Conservation (phyloP, 2,113 vertebrate species). For the Zosterops pallidus region DNA sequence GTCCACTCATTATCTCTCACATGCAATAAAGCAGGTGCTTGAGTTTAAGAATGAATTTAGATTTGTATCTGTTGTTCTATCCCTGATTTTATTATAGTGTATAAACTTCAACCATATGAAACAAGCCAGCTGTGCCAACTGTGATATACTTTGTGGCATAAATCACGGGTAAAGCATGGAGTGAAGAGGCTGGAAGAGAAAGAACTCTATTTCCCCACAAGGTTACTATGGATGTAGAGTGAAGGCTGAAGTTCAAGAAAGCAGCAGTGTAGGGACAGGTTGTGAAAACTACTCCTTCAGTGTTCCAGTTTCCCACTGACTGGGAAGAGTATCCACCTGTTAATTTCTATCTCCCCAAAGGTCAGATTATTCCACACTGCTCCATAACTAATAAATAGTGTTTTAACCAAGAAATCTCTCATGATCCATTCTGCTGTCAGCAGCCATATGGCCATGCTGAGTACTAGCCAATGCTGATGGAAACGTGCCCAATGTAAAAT, state of each 20-base stretch:
- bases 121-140: neutral
- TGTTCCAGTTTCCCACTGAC: neutral
- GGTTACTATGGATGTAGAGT: accelerated
- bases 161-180: neutral
- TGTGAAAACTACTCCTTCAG: neutral
- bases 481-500: neutral
- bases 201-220: neutral
- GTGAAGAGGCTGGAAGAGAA: neutral
- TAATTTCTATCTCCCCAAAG: neutral
- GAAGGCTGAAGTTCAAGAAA: neutral
- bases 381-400: neutral
- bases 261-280: neutral
- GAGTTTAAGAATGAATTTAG: neutral
- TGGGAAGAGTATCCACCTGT: neutral
- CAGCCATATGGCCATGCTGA: neutral
- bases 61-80: neutral
- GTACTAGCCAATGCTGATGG: neutral
- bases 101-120: neutral
- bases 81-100: neutral
- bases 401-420: neutral
- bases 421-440: neutral
- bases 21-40: neutral
- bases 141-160: neutral
- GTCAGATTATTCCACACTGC: neutral
- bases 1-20: neutral